Evolutionary conservation across 2,888 invertebrate species (phyloP), one percentile per base, ranked within the genome.

Genomic region (Andrena marginata): DNA sequence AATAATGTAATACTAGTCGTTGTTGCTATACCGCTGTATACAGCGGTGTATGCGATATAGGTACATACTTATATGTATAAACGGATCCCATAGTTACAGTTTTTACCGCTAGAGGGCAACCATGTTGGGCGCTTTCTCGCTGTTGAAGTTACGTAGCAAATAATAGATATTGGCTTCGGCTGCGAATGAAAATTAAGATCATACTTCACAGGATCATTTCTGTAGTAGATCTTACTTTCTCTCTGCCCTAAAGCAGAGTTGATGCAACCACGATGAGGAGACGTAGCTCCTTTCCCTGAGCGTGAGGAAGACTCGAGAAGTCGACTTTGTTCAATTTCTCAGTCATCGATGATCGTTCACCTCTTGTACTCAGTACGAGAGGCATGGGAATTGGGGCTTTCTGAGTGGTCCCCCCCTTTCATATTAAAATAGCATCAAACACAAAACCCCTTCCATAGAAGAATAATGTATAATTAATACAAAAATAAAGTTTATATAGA

Each of bases 201-300:
- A 90, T 93, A 92, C 95, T 96, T 95, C 95, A 95, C 95, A 95
- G 96, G 96, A 96, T 96, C 95, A 95, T 95, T 96, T 96, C 96
- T 96, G 96, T 95, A 96, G 96, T 96, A 94, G 94, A 95, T 95
- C 95, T 95, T 95, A 95, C 92, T 93, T 94, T 93, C 93, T 95
- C 94, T 95, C 92, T 93, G 94, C 93, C 94, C 94, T 94, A 95
- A 90, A 86, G 90, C 94, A 93, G 95, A 95, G 95, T 94, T 78
- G 90, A 92, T 91, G 92, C 93, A 95, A 92, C 96, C 95, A 95
- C 94, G 96, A 95, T 95, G 96, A 96, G 87, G 96, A 95, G 95
- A 51, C 60, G 88, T 90, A 95, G 95, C 94, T 94, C 94, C 94
- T 92, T 94, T 94, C 94, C 94, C 93, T 93, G 94, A 94, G 94